Conservation (phyloP, 2,797 vertebrate species). For the Helarctos malayanus region DNA sequence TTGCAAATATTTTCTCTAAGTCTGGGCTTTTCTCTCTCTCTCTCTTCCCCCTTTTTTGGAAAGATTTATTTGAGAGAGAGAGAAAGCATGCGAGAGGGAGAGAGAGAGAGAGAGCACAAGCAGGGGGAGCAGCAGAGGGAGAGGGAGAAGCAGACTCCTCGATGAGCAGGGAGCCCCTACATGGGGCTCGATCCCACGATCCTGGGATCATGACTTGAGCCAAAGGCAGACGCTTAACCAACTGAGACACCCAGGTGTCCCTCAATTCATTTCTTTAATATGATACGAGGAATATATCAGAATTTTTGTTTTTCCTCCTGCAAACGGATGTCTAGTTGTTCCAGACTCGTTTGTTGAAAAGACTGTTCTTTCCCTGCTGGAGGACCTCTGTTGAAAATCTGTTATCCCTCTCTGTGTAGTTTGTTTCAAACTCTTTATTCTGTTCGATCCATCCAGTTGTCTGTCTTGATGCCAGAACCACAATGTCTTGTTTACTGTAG, state of each 20-base stretch:
- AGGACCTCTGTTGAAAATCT: neutral
- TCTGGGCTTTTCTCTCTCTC: neutral
- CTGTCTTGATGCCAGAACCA: neutral
- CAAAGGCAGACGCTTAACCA: neutral
- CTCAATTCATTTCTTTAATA: neutral
- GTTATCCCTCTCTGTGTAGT: neutral
- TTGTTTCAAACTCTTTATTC: neutral
- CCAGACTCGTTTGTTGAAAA: neutral
- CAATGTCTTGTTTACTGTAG: neutral
- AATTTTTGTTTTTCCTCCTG: neutral
- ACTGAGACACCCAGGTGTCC: neutral
- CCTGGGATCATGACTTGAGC: neutral
- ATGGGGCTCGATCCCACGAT: neutral
- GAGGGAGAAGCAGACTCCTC: neutral
- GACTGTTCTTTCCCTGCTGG: neutral
- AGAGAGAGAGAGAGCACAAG: neutral
- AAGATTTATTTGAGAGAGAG: neutral
- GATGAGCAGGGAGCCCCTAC: neutral
- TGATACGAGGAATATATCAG: neutral
- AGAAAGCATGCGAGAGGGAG: neutral
- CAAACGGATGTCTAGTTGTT: neutral
- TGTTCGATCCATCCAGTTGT: neutral
- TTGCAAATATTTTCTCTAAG: neutral
- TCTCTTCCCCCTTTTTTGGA: neutral
- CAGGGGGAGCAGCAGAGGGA: too few relatives aligned